Base-by-base conservation (phyloP, 2,888 invertebrate species). In the Leucozona laternaria region DNA sequence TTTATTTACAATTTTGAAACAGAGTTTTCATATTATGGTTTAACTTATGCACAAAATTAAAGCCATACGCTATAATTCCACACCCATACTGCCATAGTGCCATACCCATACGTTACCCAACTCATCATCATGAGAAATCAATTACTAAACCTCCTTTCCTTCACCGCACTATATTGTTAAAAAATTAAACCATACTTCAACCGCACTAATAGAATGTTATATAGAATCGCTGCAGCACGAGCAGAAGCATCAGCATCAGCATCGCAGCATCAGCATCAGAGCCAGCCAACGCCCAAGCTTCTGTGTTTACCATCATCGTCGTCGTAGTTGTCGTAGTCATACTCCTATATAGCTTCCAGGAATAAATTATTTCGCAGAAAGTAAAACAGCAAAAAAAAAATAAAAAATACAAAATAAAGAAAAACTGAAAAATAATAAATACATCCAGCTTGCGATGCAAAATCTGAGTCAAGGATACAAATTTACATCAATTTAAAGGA, bases 401-500 rank as follows among this genome's bases (percentile, higher is more conserved):
- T 57, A 64, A 48, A 64, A 82, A 57, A 34, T 4, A 71, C 57
- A 53, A 48, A 28, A 50, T 40, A 37, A 60, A 60, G 40, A 57
- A 50, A 60, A 37, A 62, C 37, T 20, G 72, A 57, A 58, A 70
- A 79, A 79, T 79, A 73, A 87, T 76, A 87, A 79, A 87, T 71
- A 82, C 78, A 79, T 75, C 53, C 62, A 75, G 55, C 82, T 73
- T 70, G 76, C 48, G 72, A 81, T 62, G 80, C 76, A 72, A 82
- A 82, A 86, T 86, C 81, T 82, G 70, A 86, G 86, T 82, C 86
- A 86, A 86, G 86, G 86, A 86, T 86, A 82, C 75, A 82, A 82
- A 82, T 82, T 86, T 82, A 79, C 86, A 79, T 86, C 82, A 82
- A 79, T 86, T 82, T 82, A 86, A 82, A 70, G 70, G 60, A 78